Percentiles rank a stretch among this genome's conserved stretches.
Evolutionary conservation across 1,140 invertebrate genomes (phyloP).

Genomic region (Ceratosolen fusciceps): DNA sequence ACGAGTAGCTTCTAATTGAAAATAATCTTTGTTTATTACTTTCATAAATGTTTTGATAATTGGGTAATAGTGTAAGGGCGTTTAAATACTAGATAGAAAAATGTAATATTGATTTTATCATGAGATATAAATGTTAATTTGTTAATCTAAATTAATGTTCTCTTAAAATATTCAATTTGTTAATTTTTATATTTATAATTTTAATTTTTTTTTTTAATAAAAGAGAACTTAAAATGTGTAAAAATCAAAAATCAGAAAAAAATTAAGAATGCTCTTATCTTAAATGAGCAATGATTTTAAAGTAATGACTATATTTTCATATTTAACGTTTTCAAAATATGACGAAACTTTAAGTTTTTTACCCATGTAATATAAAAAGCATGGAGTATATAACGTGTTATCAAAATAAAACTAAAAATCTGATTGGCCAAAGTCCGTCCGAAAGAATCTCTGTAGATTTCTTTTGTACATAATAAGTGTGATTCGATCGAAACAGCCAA

Average conservation of each 20-base stretch:
- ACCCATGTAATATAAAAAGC: constrained; percentile 53
- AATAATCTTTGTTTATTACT: neutral
- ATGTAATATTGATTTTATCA: neutral
- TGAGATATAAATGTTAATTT: neutral
- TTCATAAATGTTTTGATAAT: constrained; percentile 10
- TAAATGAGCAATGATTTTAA: constrained; percentile 53
- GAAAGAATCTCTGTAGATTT: constrained; percentile 60
- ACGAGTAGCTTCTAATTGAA: neutral
- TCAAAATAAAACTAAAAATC: constrained; percentile 52
- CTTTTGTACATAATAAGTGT: constrained; percentile 48
- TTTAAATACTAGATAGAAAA: neutral
- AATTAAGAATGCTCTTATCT: constrained; percentile 55
- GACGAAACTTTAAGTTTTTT: constrained; percentile 59
- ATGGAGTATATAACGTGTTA: constrained; percentile 49
- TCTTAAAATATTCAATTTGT: constrained; percentile 52
- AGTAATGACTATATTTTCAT: constrained; percentile 42
- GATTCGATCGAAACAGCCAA: constrained; percentile 43
- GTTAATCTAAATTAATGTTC: constrained; percentile 18
- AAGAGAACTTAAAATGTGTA: constrained; percentile 14
- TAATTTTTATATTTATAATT: too few relatives aligned
- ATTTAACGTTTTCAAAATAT: constrained; percentile 32
- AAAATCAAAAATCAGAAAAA: constrained; percentile 41
- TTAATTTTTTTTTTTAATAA: neutral
- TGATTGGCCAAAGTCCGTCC: constrained; percentile 68
- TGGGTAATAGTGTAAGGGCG: neutral